Evolutionary conservation across 37 sponge, comb jelly and placozoan species (phyloP).

Genomic region (Cliona cf. orientalis): DNA sequence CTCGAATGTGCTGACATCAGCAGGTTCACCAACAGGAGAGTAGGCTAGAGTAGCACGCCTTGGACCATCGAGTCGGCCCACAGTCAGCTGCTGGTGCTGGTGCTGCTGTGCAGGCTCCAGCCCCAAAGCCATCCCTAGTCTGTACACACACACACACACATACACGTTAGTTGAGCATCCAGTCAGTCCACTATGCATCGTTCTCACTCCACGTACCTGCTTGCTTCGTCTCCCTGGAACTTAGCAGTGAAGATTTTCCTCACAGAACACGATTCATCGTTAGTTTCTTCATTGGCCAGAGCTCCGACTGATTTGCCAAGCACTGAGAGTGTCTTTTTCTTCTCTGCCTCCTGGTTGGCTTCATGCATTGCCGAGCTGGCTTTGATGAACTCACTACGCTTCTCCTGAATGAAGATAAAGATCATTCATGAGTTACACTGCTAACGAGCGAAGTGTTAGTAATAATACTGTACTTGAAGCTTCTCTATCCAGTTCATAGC

Average conservation of each 20-base stretch:
- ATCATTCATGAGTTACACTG: neutral
- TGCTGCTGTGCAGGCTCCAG: too few relatives aligned
- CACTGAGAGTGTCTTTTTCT: conserved; percentile 1
- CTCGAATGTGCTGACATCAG: too few relatives aligned
- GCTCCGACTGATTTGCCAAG: conserved; percentile 1
- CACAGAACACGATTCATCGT: too few relatives aligned
- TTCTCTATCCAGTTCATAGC: conserved; percentile 60
- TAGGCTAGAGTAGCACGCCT: too few relatives aligned
- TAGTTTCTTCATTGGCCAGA: too few relatives aligned
- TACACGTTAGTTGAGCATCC: neutral
- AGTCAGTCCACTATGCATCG: neutral
- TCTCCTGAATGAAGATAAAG: conserved; percentile 8
- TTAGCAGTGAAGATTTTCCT: too few relatives aligned
- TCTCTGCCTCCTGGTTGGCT: conserved; percentile 2
- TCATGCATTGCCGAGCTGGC: conserved; percentile 10
- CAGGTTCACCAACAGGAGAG: too few relatives aligned
- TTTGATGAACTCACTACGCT: conserved; percentile 31
- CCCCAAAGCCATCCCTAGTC: neutral
- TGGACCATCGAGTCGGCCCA: too few relatives aligned
- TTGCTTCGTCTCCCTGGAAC: too few relatives aligned
- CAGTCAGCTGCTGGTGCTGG: too few relatives aligned
- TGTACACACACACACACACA: conserved; percentile 2
- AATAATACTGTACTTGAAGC: conserved; percentile 32
- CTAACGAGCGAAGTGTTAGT: neutral
- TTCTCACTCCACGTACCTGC: neutral